phyloP scores from a whole-genome alignment of 92 coral and sea anemone species.

The Siderastrea radians region DNA sequence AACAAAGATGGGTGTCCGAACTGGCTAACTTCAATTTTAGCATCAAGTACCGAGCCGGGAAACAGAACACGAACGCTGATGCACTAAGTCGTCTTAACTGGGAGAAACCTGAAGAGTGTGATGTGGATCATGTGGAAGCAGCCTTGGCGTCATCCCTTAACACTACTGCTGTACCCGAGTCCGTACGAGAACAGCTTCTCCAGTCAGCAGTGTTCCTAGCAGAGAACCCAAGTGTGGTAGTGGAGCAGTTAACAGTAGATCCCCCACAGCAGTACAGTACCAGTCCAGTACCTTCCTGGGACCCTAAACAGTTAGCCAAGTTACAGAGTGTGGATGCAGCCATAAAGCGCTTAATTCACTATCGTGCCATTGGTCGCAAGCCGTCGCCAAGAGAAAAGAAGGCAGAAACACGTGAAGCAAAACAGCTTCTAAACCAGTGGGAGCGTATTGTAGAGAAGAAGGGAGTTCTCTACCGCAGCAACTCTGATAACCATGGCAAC shows the following conservation, averaged over 20 bases:
- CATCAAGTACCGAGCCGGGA: slow-evolving; percentile 53
- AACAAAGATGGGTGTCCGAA: slow-evolving; percentile 56
- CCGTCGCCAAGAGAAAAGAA: slow-evolving; percentile 6
- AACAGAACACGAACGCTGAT: slow-evolving; percentile 51
- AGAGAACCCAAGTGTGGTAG: not conserved
- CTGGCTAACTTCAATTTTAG: slow-evolving; percentile 50
- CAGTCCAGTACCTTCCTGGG: slow-evolving; percentile 27
- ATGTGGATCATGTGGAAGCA: slow-evolving; percentile 21
- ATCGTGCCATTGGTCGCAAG: slow-evolving; percentile 13
- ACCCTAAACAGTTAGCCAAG: slow-evolving; percentile 12
- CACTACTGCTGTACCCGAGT: slow-evolving; percentile 23
- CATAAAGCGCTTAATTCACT: slow-evolving; percentile 15
- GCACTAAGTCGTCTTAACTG: slow-evolving; percentile 36
- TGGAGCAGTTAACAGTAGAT: not conserved
- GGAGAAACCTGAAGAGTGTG: slow-evolving; percentile 14
- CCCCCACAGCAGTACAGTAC: slow-evolving; percentile 12
- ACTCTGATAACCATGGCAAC: slow-evolving; percentile 33
- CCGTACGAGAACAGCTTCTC: not conserved
- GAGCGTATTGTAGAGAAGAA: slow-evolving; percentile 29
- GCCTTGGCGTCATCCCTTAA: slow-evolving; percentile 12
- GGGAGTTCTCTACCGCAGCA: slow-evolving; percentile 58
- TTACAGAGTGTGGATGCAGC: slow-evolving; percentile 38
- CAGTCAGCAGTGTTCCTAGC: slow-evolving; percentile 24
- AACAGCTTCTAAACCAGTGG: slow-evolving; percentile 49
- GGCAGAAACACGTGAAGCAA: not conserved